Conservation (phyloP, 1,140 invertebrate genomes). For the Tribolium madens region DNA sequence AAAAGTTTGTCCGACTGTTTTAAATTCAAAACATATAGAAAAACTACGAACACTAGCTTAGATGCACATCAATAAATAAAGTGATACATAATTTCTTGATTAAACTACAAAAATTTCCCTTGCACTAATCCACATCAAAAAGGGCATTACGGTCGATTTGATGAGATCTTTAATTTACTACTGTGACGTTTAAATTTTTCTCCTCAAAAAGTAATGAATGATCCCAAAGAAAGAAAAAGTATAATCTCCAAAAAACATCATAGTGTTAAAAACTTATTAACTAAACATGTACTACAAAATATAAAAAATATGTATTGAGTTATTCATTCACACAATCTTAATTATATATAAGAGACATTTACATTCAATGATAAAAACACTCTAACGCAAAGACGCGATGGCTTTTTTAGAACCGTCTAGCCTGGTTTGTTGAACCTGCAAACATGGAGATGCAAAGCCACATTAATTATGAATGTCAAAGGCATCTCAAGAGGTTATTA, state of each 20-base stretch:
- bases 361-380: slow-evolving; percentile 25
- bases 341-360: slow-evolving; percentile 14
- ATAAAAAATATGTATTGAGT: slow-evolving; percentile 37
- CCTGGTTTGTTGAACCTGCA: slow-evolving; percentile 53
- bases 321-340: slow-evolving; percentile 25
- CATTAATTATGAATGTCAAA: slow-evolving; percentile 39
- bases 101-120: slow-evolving; percentile 25
- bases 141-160: slow-evolving; percentile 18
- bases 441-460: slow-evolving; percentile 49
- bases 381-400: slow-evolving; percentile 16
- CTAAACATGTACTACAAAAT: slow-evolving; percentile 36
- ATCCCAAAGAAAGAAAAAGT: background rate
- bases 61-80: slow-evolving; percentile 29
- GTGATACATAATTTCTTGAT: background rate
- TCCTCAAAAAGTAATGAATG: background rate
- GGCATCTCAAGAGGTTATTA: slow-evolving; percentile 37
- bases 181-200: slow-evolving; percentile 5
- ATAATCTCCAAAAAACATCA: slow-evolving; percentile 31
- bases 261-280: slow-evolving; percentile 33
- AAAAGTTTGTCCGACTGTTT: slow-evolving; percentile 4
- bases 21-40: background rate
- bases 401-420: slow-evolving; percentile 52
- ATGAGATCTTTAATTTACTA: slow-evolving; percentile 16
- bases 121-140: slow-evolving; percentile 32
- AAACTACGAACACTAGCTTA: slow-evolving; percentile 32